Percentiles rank a stretch among this genome's conserved stretches.
Evolutionary conservation across 1,140 invertebrate genomes (phyloP).

Genomic region (Triops longicaudatus): DNA sequence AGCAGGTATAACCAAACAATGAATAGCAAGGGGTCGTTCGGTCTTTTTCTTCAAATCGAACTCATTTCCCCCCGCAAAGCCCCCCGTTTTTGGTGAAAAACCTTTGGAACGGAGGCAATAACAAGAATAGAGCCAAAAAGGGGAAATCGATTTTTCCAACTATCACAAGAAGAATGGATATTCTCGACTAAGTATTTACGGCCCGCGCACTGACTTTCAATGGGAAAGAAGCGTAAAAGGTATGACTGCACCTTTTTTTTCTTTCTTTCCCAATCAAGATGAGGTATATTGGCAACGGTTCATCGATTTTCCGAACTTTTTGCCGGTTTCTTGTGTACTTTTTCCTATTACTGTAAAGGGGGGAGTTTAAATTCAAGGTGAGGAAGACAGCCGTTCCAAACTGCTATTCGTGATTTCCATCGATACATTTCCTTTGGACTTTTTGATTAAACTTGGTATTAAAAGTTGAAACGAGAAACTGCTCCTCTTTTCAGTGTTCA

Average conservation of each 20-base stretch:
- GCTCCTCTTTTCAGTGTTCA: too few species aligned
- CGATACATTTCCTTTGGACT: too few species aligned
- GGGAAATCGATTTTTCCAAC: constrained; percentile 2
- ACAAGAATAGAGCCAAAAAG: not conserved
- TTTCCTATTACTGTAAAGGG: not conserved
- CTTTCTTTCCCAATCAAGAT: not conserved
- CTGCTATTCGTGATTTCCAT: too few species aligned
- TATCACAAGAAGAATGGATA: constrained; percentile 15
- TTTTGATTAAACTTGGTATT: too few species aligned
- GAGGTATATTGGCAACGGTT: constrained; percentile 10
- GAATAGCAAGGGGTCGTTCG: not conserved
- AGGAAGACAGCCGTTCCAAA: too few species aligned
- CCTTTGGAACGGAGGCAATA: constrained; percentile 5
- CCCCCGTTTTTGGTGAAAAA: not conserved
- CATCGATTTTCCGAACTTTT: not conserved
- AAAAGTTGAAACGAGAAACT: too few species aligned
- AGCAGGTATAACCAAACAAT: constrained; percentile 12
- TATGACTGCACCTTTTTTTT: not conserved
- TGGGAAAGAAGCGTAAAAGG: not conserved
- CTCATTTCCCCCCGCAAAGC: not conserved
- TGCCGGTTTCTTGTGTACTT: not conserved
- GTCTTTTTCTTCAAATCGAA: not conserved
- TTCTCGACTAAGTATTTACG: not conserved
- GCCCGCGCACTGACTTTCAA: not conserved
- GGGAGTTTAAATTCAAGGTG: too few species aligned